phyloP scores from a whole-genome alignment of 2,888 invertebrate species.

The Aphrophora alni region DNA sequence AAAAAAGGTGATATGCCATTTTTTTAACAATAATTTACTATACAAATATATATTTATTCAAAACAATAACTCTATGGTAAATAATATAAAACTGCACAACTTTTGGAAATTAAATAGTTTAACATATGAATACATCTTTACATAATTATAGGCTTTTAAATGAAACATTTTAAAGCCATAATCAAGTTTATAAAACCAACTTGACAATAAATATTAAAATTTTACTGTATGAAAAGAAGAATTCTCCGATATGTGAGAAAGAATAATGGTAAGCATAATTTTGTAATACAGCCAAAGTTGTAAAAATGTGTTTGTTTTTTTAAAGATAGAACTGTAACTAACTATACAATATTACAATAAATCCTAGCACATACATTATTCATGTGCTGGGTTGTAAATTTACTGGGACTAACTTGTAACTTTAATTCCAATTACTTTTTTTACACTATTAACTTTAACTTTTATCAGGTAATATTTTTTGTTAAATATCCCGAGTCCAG shows the following conservation, averaged over 20 bases:
- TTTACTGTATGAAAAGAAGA: not conserved
- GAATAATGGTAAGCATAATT: not conserved
- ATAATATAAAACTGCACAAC: not conserved
- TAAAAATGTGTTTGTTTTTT: not conserved
- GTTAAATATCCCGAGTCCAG: not conserved
- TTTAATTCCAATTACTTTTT: too few relatives aligned
- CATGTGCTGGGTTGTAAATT: not conserved
- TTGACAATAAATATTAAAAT: not conserved
- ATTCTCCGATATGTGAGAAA: not conserved
- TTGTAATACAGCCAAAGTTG: not conserved
- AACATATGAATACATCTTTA: not conserved
- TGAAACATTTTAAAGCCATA: not conserved
- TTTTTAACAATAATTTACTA: not conserved
- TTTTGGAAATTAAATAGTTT: not conserved
- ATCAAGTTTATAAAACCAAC: not conserved
- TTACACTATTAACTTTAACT: too few relatives aligned
- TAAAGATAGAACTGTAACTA: not conserved
- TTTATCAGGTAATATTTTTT: not conserved
- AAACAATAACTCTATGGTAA: not conserved
- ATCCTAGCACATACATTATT: not conserved
- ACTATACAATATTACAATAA: not conserved
- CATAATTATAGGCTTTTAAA: not conserved
- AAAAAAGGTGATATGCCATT: too few relatives aligned
- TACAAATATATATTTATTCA: slow-evolving; percentile 9
- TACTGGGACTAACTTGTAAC: not conserved